Evolutionary conservation across 2,888 invertebrate genomes (phyloP).

Genomic region (Cryptus viduatorius): DNA sequence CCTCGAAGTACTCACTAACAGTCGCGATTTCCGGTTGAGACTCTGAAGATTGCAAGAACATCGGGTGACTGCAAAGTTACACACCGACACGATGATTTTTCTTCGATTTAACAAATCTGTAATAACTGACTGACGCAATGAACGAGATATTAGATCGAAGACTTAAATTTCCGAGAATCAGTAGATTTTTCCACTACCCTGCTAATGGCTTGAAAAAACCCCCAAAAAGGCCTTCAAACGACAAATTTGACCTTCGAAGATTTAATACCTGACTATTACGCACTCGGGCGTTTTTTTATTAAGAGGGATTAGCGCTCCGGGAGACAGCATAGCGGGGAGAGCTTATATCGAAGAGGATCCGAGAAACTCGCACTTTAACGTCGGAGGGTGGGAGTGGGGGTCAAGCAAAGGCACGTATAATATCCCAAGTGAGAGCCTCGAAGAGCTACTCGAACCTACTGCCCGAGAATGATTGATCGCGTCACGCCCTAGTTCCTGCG

Average conservation of each 20-base stretch:
- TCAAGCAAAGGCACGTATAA: conserved; percentile 47
- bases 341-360: conserved; percentile 15
- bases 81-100: not conserved
- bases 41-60: not conserved
- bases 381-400: conserved; percentile 46
- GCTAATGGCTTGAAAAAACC: not conserved
- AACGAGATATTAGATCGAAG: too few relatives aligned
- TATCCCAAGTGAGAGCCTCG: conserved; percentile 72
- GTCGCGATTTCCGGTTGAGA: not conserved
- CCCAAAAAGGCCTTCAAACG: conserved; percentile 40
- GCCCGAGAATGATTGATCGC: conserved; percentile 71
- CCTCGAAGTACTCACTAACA: not conserved
- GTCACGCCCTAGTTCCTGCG: conserved; percentile 62
- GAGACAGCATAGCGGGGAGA: not conserved
- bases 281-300: conserved; percentile 57
- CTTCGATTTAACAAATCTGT: too few relatives aligned
- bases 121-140: too few relatives aligned
- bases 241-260: conserved; percentile 5
- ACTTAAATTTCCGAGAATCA: too few relatives aligned
- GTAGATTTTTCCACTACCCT: too few relatives aligned
- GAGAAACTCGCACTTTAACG: conserved; percentile 14
- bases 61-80: not conserved
- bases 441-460: conserved; percentile 70
- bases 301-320: conserved; percentile 64
- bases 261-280: conserved; percentile 26